Evolutionary conservation across 2,888 invertebrate genomes (phyloP).

Genomic region (Aelia acuminata): DNA sequence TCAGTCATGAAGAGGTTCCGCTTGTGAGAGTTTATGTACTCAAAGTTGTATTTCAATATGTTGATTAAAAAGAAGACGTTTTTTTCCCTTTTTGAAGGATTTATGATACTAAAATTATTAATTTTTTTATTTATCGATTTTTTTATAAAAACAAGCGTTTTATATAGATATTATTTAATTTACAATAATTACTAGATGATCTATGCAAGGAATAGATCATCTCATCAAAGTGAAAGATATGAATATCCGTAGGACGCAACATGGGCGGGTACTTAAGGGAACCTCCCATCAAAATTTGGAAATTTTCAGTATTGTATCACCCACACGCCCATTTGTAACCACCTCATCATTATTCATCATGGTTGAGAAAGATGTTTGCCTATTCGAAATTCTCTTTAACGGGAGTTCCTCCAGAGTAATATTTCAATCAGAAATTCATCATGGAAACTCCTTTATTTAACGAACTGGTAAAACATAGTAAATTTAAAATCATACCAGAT

Average conservation of each 20-base stretch:
- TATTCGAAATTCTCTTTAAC: not conserved
- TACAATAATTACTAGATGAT: not conserved
- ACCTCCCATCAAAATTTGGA: conserved; percentile 35
- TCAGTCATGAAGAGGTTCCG: too few species aligned
- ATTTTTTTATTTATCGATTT: too few species aligned
- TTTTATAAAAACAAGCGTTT: too few species aligned
- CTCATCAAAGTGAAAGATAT: not conserved
- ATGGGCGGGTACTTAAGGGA: not conserved
- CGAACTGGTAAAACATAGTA: not conserved
- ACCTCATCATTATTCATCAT: conserved; percentile 11
- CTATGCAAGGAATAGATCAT: not conserved
- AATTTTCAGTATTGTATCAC: conserved; percentile 26
- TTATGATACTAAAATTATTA: too few species aligned
- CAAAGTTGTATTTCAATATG: too few species aligned
- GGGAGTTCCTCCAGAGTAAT: not conserved
- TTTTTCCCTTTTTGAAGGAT: too few species aligned
- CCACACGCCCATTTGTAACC: conserved; percentile 1
- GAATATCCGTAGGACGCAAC: not conserved
- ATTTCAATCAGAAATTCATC: conserved; percentile 12
- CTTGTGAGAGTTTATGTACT: too few species aligned
- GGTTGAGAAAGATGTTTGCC: not conserved
- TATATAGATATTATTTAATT: too few species aligned
- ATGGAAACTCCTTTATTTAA: not conserved
- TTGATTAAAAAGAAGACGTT: too few species aligned
- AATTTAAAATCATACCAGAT: too few species aligned